A percentile compares a stretch with the other conserved stretches of the same genome.
These are phyloP conservation scores for Phoxinus dragarum DNA, from an alignment of 2,797 vertebrate genomes.

Conservation along the genomic window DNA sequence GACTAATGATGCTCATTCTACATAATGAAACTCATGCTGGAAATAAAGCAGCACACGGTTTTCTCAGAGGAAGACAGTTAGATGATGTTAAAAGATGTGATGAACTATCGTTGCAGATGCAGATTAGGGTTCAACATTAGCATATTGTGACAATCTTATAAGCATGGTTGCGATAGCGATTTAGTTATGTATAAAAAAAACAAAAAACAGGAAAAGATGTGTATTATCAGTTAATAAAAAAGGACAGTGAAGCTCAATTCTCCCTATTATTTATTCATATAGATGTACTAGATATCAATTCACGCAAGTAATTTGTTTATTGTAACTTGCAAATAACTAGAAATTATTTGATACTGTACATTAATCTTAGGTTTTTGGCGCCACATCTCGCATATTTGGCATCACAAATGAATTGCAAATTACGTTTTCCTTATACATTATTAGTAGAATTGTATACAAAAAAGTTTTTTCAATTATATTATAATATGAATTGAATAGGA, in stretches of 20 bases:
- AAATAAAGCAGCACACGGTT: slow-evolving; percentile 20
- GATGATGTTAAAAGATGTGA: slow-evolving; percentile 1
- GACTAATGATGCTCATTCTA: slow-evolving; percentile 14
- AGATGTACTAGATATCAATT: not conserved
- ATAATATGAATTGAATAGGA: not conserved
- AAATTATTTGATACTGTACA: not conserved
- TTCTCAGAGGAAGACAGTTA: slow-evolving; percentile 12
- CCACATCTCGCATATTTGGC: not conserved
- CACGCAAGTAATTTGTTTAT: not conserved
- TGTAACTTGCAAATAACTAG: not conserved
- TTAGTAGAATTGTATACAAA: not conserved
- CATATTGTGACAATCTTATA: not conserved
- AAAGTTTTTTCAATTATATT: not conserved
- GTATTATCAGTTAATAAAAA: not conserved
- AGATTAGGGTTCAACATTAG: not conserved
- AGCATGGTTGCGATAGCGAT: not conserved
- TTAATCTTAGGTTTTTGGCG: not conserved
- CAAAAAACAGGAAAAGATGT: not conserved
- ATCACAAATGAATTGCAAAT: not conserved
- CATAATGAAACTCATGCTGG: not conserved
- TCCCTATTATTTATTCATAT: not conserved
- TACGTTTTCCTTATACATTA: not conserved
- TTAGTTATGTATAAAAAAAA: not conserved
- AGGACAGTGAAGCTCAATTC: not conserved
- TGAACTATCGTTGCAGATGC: not conserved